phyloP scores from a whole-genome alignment of 2,797 vertebrate genomes.

The Echiichthys vipera region DNA sequence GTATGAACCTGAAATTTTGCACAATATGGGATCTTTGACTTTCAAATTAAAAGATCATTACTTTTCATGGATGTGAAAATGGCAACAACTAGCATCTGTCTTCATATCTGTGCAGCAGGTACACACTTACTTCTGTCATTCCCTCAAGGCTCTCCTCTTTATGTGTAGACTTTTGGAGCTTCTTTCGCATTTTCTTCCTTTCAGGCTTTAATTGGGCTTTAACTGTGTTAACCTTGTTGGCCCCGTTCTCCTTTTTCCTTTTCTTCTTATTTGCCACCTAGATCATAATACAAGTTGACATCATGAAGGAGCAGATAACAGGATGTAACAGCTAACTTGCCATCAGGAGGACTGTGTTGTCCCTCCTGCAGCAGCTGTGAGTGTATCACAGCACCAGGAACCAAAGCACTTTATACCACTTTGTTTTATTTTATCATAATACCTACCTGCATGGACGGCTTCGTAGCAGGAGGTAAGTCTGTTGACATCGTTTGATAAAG shows the following conservation, averaged over 20 bases:
- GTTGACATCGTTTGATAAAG: constrained; percentile 71
- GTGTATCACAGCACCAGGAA: not conserved
- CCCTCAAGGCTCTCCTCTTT: constrained; percentile 37
- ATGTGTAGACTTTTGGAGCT: constrained; percentile 26
- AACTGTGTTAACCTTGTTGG: constrained; percentile 7
- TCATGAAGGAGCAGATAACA: not conserved
- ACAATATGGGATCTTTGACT: too few species aligned
- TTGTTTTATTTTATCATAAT: not conserved
- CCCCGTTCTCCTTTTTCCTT: constrained; percentile 69
- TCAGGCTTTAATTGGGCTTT: constrained; percentile 64
- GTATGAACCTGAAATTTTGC: too few species aligned
- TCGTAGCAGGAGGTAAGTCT: constrained; percentile 35
- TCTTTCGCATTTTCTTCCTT: constrained; percentile 64
- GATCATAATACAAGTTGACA: not conserved
- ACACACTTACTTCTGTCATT: constrained; percentile 36
- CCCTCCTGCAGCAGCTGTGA: not conserved
- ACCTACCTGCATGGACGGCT: constrained; percentile 65
- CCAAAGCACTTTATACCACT: accelerated
- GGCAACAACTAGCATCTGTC: not conserved
- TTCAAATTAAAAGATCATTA: not conserved
- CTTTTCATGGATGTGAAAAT: not conserved
- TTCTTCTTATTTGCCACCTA: constrained; percentile 75
- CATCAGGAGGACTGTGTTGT: not conserved
- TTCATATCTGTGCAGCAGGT: not conserved
- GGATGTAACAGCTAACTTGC: not conserved